Evolutionary conservation across 2,113 vertebrate genomes (phyloP), one percentile per base, ranked within the genome.

Genomic region (Abramis brama): DNA sequence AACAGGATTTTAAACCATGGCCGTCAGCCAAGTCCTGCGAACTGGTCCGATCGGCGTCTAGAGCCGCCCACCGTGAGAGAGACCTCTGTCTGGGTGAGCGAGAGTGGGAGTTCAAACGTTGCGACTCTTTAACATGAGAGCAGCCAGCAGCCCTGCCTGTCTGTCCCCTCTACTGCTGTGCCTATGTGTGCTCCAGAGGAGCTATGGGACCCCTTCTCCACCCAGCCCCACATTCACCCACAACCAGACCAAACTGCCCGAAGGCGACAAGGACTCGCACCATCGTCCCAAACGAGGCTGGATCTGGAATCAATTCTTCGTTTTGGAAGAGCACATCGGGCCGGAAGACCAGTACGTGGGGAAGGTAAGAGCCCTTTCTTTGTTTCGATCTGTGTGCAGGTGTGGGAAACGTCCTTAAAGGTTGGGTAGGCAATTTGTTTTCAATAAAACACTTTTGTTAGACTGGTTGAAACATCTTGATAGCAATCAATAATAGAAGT

Each of bases 271-370:
- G 15, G 96, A 97, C 94, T 94, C 96, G 1, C 96, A 97, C 87
- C 96, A 97, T 91, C 96, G 96, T 60, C 96, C 96, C 75, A 97
- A 97, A 89, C 94, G 96, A 87, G 96, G 96, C 93, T 97, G 96
- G 96, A 96, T 97, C 43, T 97, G 96, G 96, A 97, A 97, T 92
- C 96, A 97, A 94, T 97, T 97, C 95, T 97, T 96, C 92, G 96
- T 97, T 96, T 96, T 97, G 96, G 96, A 97, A 96, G 96, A 97
- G 93, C 96, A 97, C 66, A 96, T 97, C 90, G 96, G 96, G 93
- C 94, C 96, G 74, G 96, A 97, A 86, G 95, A 96, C 82, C 96
- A 97, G 30, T 97, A 97, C 84, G 96, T 97, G 80, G 96, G 96
- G 92, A 97, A 97, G 94, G 96, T 97, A 96, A 94, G 91, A 80